Evolutionary conservation across 2,113 vertebrate species (phyloP), one percentile per base, ranked within the genome.

Genomic region (Capreolus pygargus): DNA sequence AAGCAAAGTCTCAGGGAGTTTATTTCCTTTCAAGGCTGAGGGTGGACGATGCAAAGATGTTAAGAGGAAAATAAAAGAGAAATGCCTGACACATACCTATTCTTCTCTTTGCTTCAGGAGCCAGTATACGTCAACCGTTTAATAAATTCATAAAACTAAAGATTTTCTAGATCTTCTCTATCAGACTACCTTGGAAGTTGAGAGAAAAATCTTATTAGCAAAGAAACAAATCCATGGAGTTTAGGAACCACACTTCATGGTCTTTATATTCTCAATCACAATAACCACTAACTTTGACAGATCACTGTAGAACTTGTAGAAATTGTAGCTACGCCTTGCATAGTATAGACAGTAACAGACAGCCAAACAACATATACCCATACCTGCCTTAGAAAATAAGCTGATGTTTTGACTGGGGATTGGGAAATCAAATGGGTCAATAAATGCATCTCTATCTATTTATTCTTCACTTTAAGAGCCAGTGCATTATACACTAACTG

Each of bases 1-100:
- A 89, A 27, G 33, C 10, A 3, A 78, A 83, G 28, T 45, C 36
- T 30, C 74, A 90, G 12, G 28, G 43, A 52, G 7, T n/a, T 33
- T 45, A 82, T 74, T 87, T 94, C 27, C n/a, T 91, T 94, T 85
- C n/a, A 79, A 93, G 33, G 17, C 15, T 60, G 86, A 93, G 30
- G 50, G 55, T 67, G 50, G 30, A 81, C 19, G 30, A 92, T 81
- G 55, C 57, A 90, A 81, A 96, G 0, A 1, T 55, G 8, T 55
- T 50, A 83, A 86, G 43, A 78, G 11, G 39, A 86, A 95, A 78
- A 88, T 89, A 76, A 91, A 94, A 55, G 17, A 81, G 27, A 86
- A n/a, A 58, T 43, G n/a, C n/a, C 58, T 85, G n/a, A 33, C 15
- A 23, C 11, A 8, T 36, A 50, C 7, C 81, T 81, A 74, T 55